Base-by-base conservation (phyloP, 1,140 invertebrate genomes). In the Elysia chlorotica region DNA sequence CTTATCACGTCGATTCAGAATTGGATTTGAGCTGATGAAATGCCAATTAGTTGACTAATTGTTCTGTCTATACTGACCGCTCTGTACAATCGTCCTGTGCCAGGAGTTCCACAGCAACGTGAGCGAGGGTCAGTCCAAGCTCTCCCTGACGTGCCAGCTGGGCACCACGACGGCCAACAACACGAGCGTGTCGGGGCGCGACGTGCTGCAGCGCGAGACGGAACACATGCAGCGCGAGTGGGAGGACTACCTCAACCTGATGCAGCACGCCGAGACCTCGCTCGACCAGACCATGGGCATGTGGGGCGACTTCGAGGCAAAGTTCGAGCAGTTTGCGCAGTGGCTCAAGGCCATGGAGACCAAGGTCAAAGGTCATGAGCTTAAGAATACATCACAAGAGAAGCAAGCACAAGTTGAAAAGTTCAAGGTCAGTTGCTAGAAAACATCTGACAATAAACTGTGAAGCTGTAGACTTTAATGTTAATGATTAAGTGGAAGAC, bases 291-390 rank as follows among this genome's bases (percentile, higher is more conserved):
- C 92, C 0, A 83, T 95, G 19, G 90, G 92, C 57, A 92, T 94
- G 85, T 98, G 96, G 96, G 90, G 92, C 73, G 92, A 94, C 71
- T 97, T 96, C 88, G 95, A 98, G 83, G 88, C 90, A 48, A 91
- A 92, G 38, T 89, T 96, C 35, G 93, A 96, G 76, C 88, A 89
- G 17, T 91, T 95, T 36, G 92, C 92, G 4, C 92, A 93, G 76
- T 98, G 96, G 95, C 93, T 97, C 69, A 91, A 93, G 79, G 87
- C 91, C 38, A 92, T 93, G 80, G 96, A 98, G 89, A 89, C 91
- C 33, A 90, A 92, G 31, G 94, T 97, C 80, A 91, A 94, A 72
- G 93, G 96, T 77, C 94, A 96, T 86, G 92, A 92, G 67, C 88
- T 96, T 0, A 92, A 94, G 80, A 92, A 92, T 6, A 93, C 92